Conservation (phyloP, 2,113 vertebrate species). For the Sinosuthora webbiana region DNA sequence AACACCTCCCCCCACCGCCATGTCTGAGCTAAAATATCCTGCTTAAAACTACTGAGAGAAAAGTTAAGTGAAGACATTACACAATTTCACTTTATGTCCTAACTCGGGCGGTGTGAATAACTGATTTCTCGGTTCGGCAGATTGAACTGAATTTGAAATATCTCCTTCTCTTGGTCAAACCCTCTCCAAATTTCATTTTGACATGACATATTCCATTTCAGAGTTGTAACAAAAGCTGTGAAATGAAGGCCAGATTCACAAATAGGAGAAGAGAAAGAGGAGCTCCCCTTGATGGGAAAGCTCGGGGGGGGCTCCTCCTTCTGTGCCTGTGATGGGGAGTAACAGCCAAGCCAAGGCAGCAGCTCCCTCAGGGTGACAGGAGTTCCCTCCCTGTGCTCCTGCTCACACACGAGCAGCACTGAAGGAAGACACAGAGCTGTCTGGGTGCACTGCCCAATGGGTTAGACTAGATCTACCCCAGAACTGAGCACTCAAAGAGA, state of each 20-base stretch:
- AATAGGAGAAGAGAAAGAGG: not conserved
- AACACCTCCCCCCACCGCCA: not conserved
- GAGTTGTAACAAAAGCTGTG: not conserved
- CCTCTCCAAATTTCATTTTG: conserved; percentile 14
- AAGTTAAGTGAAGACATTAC: not conserved
- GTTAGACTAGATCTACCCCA: not conserved
- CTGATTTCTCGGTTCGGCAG: not conserved
- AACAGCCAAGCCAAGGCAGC: not conserved
- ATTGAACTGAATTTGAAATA: conserved; percentile 2
- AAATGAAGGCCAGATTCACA: not conserved
- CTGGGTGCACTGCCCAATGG: not conserved
- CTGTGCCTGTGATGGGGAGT: not conserved
- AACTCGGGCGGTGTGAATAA: not conserved
- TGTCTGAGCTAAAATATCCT: not conserved
- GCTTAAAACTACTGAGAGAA: not conserved
- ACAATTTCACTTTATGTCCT: not conserved
- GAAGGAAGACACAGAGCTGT: not conserved
- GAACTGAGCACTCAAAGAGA: not conserved
- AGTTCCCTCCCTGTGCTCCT: not conserved
- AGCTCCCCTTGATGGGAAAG: not conserved
- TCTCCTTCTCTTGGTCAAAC: not conserved
- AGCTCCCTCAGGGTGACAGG: not conserved
- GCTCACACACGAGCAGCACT: not conserved
- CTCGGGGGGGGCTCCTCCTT: not conserved
- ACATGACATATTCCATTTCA: not conserved